A percentile compares a stretch with the other conserved stretches of the same genome.
These are phyloP conservation scores for Clarias macrocephalus DNA, from an alignment of 2,113 vertebrate genomes.

Conservation along the genomic window DNA sequence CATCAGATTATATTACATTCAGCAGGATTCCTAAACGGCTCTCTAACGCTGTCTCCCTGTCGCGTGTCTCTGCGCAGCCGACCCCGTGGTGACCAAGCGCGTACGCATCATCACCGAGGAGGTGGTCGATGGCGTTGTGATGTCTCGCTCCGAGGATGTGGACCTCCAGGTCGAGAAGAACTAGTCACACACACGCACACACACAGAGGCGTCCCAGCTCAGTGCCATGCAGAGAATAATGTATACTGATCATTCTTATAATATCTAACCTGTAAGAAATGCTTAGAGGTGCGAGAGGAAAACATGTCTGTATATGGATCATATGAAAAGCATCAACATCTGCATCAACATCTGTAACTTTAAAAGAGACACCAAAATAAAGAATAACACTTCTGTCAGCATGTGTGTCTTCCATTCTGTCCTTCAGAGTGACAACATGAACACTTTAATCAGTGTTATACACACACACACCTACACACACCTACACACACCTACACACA, in stretches of 20 bases:
- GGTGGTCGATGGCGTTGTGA: slow-evolving; percentile 74
- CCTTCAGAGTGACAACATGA: background rate
- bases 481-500: background rate
- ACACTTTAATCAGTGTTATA: background rate
- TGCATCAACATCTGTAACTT: background rate
- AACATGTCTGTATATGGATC: background rate
- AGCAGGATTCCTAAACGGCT: too few species aligned
- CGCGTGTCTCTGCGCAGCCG: slow-evolving; percentile 45
- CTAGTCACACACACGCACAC: background rate
- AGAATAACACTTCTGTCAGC: background rate
- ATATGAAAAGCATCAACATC: background rate
- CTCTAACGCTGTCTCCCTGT: background rate
- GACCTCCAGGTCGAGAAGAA: slow-evolving; percentile 41
- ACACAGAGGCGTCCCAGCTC: background rate
- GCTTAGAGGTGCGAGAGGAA: background rate
- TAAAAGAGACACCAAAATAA: background rate
- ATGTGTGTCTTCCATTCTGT: background rate
- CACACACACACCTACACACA: too few species aligned
- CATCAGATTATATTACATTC: too few species aligned
- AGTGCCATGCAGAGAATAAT: background rate
- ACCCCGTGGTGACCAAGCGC: slow-evolving; percentile 70
- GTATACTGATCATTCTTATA: too few species aligned
- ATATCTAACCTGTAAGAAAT: background rate
- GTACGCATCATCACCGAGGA: slow-evolving; percentile 78
- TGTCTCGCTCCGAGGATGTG: slow-evolving; percentile 68